Conservation (phyloP, 2,888 invertebrate genomes). For the Cylindroiulus punctatus region DNA sequence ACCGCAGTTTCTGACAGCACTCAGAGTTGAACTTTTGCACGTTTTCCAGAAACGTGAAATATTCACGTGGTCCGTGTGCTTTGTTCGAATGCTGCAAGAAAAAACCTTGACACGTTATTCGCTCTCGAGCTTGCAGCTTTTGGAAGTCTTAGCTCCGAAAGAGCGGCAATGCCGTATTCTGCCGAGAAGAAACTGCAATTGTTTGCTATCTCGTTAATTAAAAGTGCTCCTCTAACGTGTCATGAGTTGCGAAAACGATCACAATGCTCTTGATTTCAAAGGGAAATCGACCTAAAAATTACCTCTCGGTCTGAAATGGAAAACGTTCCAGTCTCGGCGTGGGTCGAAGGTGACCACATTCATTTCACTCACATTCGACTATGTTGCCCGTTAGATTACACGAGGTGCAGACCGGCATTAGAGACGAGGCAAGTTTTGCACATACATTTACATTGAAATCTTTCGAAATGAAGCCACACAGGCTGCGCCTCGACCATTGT, state of each 20-base stretch:
- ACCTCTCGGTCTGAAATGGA: not conserved
- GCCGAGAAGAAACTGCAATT: not conserved
- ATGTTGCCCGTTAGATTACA: not conserved
- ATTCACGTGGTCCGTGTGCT: too few relatives aligned
- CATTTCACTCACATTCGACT: constrained; percentile 17
- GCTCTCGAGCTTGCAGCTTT: not conserved
- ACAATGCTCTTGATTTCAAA: constrained; percentile 35
- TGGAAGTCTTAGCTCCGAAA: not conserved
- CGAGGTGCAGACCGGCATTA: not conserved
- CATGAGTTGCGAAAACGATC: not conserved
- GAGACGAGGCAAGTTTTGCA: not conserved
- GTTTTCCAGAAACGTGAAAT: too few relatives aligned
- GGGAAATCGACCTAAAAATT: constrained; percentile 45
- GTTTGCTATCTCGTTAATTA: constrained; percentile 3
- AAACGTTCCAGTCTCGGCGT: not conserved
- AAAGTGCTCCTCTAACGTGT: not conserved
- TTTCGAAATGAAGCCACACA: not conserved
- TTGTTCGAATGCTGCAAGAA: not conserved
- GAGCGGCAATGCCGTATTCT: not conserved
- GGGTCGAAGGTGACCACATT: constrained; percentile 10
- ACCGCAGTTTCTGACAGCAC: too few relatives aligned
- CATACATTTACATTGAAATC: not conserved
- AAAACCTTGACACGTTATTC: constrained; percentile 42
- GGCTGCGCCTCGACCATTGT: not conserved
- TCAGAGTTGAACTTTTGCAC: too few relatives aligned